A percentile compares a stretch with the other conserved stretches of the same genome.
phyloP scores from a whole-genome alignment of 1,140 invertebrate species.

The Copidosoma floridanum region DNA sequence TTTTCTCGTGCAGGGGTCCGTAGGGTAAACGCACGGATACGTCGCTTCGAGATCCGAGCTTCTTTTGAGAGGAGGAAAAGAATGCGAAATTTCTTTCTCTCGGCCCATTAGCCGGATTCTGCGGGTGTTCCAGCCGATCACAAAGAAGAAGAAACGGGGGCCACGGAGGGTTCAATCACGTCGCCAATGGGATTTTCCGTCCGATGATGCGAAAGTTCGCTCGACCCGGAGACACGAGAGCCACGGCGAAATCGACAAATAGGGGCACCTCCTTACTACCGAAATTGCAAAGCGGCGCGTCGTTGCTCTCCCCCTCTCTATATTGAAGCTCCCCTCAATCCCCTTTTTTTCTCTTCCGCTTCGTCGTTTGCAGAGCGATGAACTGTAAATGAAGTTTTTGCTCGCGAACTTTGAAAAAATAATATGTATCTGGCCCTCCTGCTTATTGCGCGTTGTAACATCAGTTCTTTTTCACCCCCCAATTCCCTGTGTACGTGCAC shows the following conservation, averaged over 20 bases:
- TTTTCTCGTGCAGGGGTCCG: neutral
- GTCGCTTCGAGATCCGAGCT: conserved; percentile 21
- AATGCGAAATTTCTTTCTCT: conserved; percentile 25
- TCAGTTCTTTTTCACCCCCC: no score
- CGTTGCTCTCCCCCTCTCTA: neutral
- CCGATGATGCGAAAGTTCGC: conserved; percentile 16
- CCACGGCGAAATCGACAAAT: conserved; percentile 27
- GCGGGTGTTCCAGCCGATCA: conserved; percentile 21
- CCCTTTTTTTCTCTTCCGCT: neutral
- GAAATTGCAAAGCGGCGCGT: no score
- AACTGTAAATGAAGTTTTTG: no score
- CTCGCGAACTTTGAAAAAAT: no score
- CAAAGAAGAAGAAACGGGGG: conserved; percentile 10
- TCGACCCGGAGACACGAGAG: neutral
- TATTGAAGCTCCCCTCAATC: neutral
- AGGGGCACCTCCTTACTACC: conserved; percentile 16
- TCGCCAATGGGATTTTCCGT: conserved; percentile 19
- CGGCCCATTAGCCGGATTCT: conserved; percentile 27
- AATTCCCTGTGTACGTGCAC: no score
- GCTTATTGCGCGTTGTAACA: no score
- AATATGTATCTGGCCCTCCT: no score
- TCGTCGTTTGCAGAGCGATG: no score
- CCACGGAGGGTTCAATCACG: conserved; percentile 24
- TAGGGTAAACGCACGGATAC: neutral
- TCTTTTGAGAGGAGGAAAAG: conserved; percentile 15